These are phyloP conservation scores for Corydoras maculifer DNA, from an alignment of 2,113 vertebrate species.

Conservation along the genomic window DNA sequence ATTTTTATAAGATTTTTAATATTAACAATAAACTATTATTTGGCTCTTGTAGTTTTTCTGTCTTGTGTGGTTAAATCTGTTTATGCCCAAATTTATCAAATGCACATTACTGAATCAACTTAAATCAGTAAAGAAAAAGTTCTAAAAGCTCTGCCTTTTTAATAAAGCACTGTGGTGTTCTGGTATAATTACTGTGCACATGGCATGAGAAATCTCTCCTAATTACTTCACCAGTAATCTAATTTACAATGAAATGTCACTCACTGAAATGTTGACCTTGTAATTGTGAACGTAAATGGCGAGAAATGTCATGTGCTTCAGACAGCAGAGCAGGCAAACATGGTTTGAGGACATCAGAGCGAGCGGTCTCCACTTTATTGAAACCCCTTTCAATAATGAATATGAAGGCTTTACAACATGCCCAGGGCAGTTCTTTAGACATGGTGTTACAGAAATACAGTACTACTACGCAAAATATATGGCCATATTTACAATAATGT, in stretches of 20 bases:
- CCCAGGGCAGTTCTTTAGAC: constrained; percentile 18
- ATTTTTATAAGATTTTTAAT: too few species aligned
- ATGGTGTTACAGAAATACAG: constrained; percentile 6
- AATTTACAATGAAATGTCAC: constrained; percentile 12
- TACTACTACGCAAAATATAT: too few species aligned
- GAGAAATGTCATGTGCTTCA: constrained; percentile 4
- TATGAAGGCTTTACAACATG: constrained; percentile 7
- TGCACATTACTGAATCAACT: too few species aligned
- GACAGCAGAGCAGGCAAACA: constrained; percentile 6
- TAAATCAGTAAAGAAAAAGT: constrained; percentile 32
- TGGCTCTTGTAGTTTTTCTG: too few species aligned
- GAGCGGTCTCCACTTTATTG: not conserved
- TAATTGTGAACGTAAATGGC: constrained; percentile 2
- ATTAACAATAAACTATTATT: too few species aligned
- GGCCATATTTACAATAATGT: too few species aligned
- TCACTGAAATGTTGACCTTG: constrained; percentile 12
- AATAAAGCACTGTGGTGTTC: constrained; percentile 29
- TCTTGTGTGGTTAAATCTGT: too few species aligned
- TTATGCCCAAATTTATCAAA: too few species aligned
- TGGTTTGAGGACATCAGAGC: not conserved
- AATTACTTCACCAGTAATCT: constrained; percentile 27
- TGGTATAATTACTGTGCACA: constrained; percentile 34
- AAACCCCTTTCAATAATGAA: not conserved
- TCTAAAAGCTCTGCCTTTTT: constrained; percentile 12
- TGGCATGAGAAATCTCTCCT: constrained; percentile 20